phyloP scores from a whole-genome alignment of 2,113 vertebrate species.

The Leptosomus discolor region DNA sequence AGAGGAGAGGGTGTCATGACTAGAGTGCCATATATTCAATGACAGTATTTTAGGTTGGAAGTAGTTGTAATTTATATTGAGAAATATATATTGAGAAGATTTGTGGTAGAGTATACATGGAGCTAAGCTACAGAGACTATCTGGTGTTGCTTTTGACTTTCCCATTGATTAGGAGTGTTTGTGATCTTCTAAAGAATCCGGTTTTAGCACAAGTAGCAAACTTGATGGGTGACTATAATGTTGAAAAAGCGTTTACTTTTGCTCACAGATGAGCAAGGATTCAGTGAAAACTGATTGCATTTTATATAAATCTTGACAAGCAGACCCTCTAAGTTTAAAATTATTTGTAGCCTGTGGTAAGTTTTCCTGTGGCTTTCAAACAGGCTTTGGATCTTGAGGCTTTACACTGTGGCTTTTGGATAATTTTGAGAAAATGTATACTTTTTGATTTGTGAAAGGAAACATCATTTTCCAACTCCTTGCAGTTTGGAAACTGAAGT shows the following conservation, averaged over 20 bases:
- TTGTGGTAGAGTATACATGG: background rate
- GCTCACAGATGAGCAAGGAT: background rate
- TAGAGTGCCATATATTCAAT: background rate
- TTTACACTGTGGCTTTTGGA: background rate
- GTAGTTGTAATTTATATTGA: background rate
- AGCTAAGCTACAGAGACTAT: background rate
- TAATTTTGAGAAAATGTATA: background rate
- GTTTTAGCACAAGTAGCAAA: background rate
- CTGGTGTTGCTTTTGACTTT: background rate
- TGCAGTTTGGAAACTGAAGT: background rate
- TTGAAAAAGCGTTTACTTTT: background rate
- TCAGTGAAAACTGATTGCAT: background rate
- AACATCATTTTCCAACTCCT: background rate
- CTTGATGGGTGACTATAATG: background rate
- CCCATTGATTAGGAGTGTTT: background rate
- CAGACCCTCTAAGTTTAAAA: background rate
- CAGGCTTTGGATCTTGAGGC: background rate
- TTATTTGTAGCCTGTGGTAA: background rate
- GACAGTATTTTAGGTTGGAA: background rate
- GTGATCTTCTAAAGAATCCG: background rate
- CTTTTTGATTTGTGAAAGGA: background rate
- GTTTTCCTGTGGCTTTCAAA: background rate
- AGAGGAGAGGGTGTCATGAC: too few relatives aligned
- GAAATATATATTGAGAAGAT: background rate
- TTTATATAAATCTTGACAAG: background rate